phyloP scores from a whole-genome alignment of 2,888 invertebrate genomes.

The Autographa gamma region DNA sequence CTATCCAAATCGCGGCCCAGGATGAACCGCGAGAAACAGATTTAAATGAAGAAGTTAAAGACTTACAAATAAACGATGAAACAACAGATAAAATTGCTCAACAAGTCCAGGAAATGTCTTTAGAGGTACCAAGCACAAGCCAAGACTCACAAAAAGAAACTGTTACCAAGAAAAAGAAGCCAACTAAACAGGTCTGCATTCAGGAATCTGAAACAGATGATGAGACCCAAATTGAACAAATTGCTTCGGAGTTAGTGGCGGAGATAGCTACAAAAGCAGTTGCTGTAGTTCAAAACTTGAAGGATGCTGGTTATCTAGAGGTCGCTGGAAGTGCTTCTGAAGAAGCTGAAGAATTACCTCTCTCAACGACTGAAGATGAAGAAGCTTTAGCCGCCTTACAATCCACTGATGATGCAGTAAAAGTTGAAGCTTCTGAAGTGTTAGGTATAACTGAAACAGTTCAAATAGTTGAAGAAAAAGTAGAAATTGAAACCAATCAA shows the following conservation, averaged over 20 bases:
- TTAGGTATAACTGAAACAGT: neutral
- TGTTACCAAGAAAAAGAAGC: conserved; percentile 14
- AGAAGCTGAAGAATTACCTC: neutral
- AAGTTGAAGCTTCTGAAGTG: neutral
- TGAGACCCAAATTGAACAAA: conserved; percentile 38
- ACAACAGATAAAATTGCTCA: neutral
- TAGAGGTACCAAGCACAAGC: conserved; percentile 7
- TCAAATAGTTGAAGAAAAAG: neutral
- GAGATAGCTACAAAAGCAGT: conserved; percentile 42
- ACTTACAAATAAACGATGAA: neutral
- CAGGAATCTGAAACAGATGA: conserved; percentile 28
- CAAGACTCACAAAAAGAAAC: neutral
- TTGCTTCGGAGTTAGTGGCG: conserved; percentile 39
- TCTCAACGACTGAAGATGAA: neutral
- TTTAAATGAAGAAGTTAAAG: neutral
- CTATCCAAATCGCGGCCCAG: too few relatives aligned
- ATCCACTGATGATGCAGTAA: neutral
- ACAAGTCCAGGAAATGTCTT: neutral
- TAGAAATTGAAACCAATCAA: neutral
- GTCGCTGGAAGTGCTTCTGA: neutral
- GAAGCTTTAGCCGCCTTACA: neutral
- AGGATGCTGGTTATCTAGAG: neutral
- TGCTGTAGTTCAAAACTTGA: conserved; percentile 30
- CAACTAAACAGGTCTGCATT: conserved; percentile 28
- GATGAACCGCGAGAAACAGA: neutral